Evolutionary conservation across 2,113 vertebrate species (phyloP).

Genomic region (Microcebus ravelobensis): DNA sequence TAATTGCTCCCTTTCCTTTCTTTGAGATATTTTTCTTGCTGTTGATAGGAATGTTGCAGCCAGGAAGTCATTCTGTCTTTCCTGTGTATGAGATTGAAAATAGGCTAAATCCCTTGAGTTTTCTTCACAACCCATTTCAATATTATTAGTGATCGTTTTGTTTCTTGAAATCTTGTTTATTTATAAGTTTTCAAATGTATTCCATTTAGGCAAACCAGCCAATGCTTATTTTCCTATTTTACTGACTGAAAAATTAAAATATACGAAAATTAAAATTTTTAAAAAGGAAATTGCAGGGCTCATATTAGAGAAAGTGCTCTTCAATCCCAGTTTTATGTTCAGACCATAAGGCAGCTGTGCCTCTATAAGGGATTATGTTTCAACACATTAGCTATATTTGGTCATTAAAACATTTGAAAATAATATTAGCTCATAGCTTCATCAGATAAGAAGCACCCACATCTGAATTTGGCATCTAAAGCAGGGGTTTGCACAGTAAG

Average conservation of each 20-base stretch:
- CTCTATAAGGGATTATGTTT: conserved; percentile 25
- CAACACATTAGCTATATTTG: conserved; percentile 27
- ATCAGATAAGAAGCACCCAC: not conserved
- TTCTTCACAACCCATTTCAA: conserved; percentile 50
- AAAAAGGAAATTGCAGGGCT: conserved; percentile 51
- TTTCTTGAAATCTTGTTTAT: conserved; percentile 51
- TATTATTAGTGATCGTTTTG: conserved; percentile 72
- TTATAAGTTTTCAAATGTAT: conserved; percentile 52
- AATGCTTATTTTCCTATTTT: conserved; percentile 47
- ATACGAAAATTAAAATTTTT: conserved; percentile 45
- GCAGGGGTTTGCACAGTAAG: not conserved
- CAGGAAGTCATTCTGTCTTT: conserved; percentile 60
- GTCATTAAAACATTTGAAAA: conserved; percentile 62
- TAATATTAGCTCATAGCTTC: conserved; percentile 38
- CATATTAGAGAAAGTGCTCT: conserved; percentile 57
- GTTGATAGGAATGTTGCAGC: conserved; percentile 43
- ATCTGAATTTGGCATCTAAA: not conserved
- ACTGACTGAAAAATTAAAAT: conserved; percentile 52
- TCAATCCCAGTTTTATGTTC: conserved; percentile 23
- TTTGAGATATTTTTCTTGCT: conserved; percentile 18
- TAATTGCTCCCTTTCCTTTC: conserved; percentile 45
- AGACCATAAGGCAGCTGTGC: conserved; percentile 55
- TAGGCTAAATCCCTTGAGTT: conserved; percentile 28
- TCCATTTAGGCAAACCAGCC: conserved; percentile 46
- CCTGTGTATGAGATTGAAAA: conserved; percentile 33